Percentiles rank a stretch among this genome's conserved stretches.
Conservation (phyloP, 2,888 invertebrate species). For the Archaeoteleia sp. region DNA sequence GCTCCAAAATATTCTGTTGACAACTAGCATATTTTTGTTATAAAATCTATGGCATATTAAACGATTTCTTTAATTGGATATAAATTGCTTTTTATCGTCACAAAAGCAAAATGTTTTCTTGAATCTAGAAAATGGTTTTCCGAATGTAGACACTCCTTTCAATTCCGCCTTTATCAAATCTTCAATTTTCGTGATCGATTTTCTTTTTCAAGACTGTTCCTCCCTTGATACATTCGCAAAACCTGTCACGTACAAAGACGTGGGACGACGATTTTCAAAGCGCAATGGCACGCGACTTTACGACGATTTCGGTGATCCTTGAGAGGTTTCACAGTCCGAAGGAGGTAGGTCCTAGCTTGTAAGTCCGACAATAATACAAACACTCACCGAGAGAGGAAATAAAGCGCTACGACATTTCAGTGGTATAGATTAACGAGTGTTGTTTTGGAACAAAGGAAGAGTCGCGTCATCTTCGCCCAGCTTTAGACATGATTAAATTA, state of each 20-base stretch:
- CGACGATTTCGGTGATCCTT: conserved; percentile 11
- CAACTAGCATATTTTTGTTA: too few relatives aligned
- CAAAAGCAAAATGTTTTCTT: too few relatives aligned
- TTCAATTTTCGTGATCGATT: conserved; percentile 4
- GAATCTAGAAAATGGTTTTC: too few relatives aligned
- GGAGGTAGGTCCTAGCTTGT: conserved; percentile 28
- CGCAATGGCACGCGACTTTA: conserved; percentile 20
- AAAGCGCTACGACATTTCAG: conserved; percentile 46
- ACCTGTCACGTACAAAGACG: conserved; percentile 22
- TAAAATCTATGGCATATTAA: too few relatives aligned
- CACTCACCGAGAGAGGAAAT: conserved; percentile 36
- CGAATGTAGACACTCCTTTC: neutral
- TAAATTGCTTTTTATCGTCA: too few relatives aligned
- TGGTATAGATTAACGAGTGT: conserved; percentile 44
- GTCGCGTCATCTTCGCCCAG: conserved; percentile 37
- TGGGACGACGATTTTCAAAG: neutral
- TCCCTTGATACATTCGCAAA: conserved; percentile 16
- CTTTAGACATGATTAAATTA: conserved; percentile 57
- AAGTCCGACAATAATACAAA: conserved; percentile 48
- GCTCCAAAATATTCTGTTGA: too few relatives aligned
- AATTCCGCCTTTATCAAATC: neutral
- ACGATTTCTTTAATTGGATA: too few relatives aligned
- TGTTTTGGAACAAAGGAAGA: conserved; percentile 55
- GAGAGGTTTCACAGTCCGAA: too few relatives aligned
- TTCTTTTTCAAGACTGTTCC: neutral